These are phyloP conservation scores for Mesorhabditis belari DNA, from an alignment of 2,888 invertebrate species.

Conservation along the genomic window DNA sequence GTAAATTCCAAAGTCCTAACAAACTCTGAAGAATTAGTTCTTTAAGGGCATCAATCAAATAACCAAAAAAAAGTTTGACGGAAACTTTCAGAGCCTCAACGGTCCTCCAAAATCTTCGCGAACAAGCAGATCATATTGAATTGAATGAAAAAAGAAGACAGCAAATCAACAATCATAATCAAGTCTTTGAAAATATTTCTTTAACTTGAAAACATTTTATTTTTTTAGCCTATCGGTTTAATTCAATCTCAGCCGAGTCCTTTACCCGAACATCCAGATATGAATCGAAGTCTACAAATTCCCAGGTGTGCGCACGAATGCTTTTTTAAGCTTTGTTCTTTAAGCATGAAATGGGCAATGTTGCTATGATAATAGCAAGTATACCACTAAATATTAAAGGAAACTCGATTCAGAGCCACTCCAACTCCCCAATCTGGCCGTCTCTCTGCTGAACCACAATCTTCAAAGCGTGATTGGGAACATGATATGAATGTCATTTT, in stretches of 20 bases:
- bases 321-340: neutral
- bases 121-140: constrained; percentile 10
- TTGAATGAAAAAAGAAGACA: neutral
- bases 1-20: too few relatives aligned
- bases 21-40: too few relatives aligned
- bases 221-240: neutral
- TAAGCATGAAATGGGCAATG: too few relatives aligned
- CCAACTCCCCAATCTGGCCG: neutral
- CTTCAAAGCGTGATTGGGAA: constrained; percentile 15
- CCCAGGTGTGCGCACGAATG: too few relatives aligned
- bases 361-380: too few relatives aligned
- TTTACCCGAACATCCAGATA: neutral
- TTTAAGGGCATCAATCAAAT: too few relatives aligned
- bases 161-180: neutral
- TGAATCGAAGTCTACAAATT: neutral
- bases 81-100: constrained; percentile 14
- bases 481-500: constrained; percentile 44
- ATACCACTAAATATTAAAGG: too few relatives aligned
- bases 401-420: neutral
- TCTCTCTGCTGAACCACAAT: neutral
- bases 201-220: too few relatives aligned
- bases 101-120: constrained; percentile 20
- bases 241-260: neutral
- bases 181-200: too few relatives aligned
- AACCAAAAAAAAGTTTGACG: too few relatives aligned